These are phyloP conservation scores for Pelusios castaneus DNA, from an alignment of 2,113 vertebrate genomes.

Conservation along the genomic window DNA sequence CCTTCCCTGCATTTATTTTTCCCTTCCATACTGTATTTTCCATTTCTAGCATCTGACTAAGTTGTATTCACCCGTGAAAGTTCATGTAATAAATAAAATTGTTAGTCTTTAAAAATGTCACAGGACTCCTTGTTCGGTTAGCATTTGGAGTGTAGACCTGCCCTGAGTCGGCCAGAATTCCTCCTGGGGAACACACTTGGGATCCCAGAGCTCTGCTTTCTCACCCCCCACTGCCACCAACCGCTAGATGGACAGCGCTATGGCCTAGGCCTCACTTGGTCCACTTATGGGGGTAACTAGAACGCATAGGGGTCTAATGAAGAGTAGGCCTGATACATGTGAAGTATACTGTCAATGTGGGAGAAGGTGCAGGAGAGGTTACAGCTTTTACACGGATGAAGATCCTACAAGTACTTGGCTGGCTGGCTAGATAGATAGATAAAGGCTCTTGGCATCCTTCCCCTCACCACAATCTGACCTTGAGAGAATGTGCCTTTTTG, in stretches of 20 bases:
- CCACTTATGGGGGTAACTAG: neutral
- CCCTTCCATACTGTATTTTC: too few species aligned
- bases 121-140: neutral
- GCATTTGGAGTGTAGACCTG: neutral
- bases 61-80: too few species aligned
- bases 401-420: neutral
- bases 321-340: neutral
- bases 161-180: neutral
- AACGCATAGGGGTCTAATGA: neutral
- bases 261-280: neutral
- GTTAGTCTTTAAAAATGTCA: too few species aligned
- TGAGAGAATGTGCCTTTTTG: neutral
- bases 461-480: neutral
- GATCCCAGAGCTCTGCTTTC: neutral
- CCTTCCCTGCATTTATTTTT: too few species aligned
- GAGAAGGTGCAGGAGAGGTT: neutral
- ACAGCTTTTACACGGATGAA: neutral
- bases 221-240: neutral
- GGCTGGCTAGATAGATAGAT: neutral
- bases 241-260: neutral
- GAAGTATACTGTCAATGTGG: neutral
- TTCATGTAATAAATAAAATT: too few species aligned
- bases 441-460: neutral
- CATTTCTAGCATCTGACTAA: too few species aligned
- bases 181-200: neutral